These are phyloP conservation scores for Acanthurus lineatus DNA, from an alignment of 2,797 vertebrate species.

Conservation along the genomic window DNA sequence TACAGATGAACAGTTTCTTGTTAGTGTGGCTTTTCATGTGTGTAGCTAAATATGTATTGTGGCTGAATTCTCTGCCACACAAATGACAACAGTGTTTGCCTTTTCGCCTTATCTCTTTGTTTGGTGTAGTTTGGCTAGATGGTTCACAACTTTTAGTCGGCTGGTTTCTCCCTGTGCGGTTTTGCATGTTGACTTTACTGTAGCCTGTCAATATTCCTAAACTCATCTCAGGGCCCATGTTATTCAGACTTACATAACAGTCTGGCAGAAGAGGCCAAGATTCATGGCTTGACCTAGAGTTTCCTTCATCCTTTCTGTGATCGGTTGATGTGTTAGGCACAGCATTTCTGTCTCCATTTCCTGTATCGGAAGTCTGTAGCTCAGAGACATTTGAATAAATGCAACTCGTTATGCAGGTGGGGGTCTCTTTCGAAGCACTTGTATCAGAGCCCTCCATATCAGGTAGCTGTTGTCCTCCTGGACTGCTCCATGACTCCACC, in stretches of 20 bases:
- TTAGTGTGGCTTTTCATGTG: conserved; percentile 14
- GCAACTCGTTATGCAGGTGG: conserved; percentile 11
- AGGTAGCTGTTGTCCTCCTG: conserved; percentile 4
- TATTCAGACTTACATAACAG: conserved; percentile 14
- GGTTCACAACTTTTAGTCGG: neutral
- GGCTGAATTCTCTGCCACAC: conserved; percentile 33
- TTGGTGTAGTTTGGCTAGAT: neutral
- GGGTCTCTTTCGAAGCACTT: neutral
- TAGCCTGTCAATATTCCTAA: neutral
- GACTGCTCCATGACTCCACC: conserved; percentile 16
- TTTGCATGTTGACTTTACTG: neutral
- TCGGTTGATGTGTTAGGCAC: neutral
- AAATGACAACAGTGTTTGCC: conserved; percentile 4
- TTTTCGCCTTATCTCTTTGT: neutral
- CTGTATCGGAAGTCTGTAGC: conserved; percentile 9
- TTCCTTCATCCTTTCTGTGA: neutral
- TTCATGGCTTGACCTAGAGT: neutral
- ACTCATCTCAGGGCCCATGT: neutral
- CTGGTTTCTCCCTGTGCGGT: neutral
- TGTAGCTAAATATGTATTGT: conserved; percentile 7
- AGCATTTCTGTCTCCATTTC: conserved; percentile 21
- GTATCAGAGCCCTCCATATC: neutral
- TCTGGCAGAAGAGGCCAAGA: conserved; percentile 16
- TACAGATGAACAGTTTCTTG: conserved; percentile 24
- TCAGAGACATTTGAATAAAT: conserved; percentile 7